Conservation (phyloP, 2,113 vertebrate species). For the Ia io region DNA sequence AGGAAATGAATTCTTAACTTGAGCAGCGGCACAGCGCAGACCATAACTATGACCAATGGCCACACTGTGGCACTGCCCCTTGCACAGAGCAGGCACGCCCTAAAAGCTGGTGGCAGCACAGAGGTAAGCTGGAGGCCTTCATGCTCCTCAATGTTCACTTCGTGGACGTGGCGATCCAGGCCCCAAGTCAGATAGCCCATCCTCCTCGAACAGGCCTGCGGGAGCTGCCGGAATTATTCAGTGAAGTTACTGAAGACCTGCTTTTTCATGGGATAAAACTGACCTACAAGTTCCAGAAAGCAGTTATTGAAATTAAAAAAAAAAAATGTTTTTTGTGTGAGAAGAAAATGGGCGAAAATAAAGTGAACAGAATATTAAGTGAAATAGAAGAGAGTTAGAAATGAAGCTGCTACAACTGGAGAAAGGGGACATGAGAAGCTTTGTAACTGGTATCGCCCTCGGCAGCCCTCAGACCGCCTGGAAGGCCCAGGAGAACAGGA, state of each 20-base stretch:
- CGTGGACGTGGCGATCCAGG: not conserved
- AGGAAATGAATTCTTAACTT: not conserved
- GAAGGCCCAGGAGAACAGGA: not conserved
- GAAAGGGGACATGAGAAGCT: not conserved
- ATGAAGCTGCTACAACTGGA: not conserved
- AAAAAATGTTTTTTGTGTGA: not conserved
- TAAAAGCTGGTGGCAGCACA: fast-evolving
- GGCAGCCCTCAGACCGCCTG: not conserved
- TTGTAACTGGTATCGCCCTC: not conserved
- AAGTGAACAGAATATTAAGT: not conserved
- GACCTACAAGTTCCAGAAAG: not conserved
- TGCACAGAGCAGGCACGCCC: fast-evolving
- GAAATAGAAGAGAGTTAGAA: not conserved
- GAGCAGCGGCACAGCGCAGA: not conserved
- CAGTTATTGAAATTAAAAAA: not conserved
- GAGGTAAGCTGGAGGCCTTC: not conserved
- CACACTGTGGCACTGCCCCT: fast-evolving
- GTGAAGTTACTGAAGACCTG: not conserved
- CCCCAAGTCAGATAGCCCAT: not conserved
- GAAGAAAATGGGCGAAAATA: not conserved
- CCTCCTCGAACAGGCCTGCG: not conserved
- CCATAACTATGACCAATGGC: not conserved
- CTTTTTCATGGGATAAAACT: not conserved
- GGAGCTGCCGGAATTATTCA: not conserved
- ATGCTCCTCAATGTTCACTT: not conserved